Conservation (phyloP, 2,888 invertebrate species). For the Sacculina carcini region DNA sequence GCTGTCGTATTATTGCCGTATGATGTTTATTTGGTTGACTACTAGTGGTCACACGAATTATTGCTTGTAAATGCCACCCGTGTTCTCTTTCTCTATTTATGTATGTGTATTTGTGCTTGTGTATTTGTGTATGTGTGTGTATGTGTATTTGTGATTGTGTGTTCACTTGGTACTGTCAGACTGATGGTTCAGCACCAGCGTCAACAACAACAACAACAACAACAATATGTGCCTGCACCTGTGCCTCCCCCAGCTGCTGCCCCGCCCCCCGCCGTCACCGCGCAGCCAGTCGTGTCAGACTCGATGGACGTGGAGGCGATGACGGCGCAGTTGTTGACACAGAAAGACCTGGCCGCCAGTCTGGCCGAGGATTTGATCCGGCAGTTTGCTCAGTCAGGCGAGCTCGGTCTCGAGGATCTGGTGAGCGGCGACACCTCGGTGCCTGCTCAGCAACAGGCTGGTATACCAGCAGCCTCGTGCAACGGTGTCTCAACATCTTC, state of each 20-base stretch:
- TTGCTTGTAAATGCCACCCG: too few relatives aligned
- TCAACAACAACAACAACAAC: slow-evolving; percentile 2
- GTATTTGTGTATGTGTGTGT: too few relatives aligned
- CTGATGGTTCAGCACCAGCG: slow-evolving; percentile 50
- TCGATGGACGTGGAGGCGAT: too few relatives aligned
- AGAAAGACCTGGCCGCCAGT: slow-evolving; percentile 45
- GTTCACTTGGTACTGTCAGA: neutral
- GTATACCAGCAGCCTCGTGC: slow-evolving; percentile 8
- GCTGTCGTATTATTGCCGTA: too few relatives aligned
- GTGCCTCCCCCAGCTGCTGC: slow-evolving; percentile 9
- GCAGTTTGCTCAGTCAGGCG: slow-evolving; percentile 34
- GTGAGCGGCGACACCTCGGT: slow-evolving; percentile 15
- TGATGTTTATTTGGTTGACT: too few relatives aligned
- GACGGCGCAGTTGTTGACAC: slow-evolving; percentile 40
- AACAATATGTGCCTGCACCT: slow-evolving; percentile 8
- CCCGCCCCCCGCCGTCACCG: slow-evolving; percentile 17
- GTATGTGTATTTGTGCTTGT: too few relatives aligned
- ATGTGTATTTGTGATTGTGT: too few relatives aligned
- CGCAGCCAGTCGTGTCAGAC: slow-evolving; percentile 12
- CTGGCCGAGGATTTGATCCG: slow-evolving; percentile 66
- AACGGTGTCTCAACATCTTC: slow-evolving; percentile 5
- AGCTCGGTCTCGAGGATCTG: slow-evolving; percentile 12
- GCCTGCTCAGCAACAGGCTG: neutral
- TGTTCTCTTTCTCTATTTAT: too few relatives aligned
- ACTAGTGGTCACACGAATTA: too few relatives aligned